Evolutionary conservation across 2,797 vertebrate genomes (phyloP).

Genomic region (Periparus ater): DNA sequence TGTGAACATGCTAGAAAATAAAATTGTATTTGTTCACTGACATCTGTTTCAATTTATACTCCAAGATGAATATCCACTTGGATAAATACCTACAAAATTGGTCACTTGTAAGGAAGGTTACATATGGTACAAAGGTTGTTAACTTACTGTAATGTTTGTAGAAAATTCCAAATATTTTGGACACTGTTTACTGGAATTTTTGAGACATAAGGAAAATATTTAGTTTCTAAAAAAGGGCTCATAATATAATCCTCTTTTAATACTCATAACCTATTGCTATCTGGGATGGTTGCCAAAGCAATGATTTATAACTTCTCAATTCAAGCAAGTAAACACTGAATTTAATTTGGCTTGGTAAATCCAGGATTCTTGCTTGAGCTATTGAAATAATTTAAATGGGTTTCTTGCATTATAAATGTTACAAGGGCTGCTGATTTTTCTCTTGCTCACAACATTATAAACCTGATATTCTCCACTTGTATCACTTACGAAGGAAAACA

Average conservation of each 20-base stretch:
- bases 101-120: not conserved
- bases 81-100: conserved; percentile 8
- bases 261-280: conserved; percentile 22
- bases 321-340: conserved; percentile 35
- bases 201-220: not conserved
- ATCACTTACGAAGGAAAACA: not conserved
- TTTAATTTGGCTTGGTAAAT: conserved; percentile 13
- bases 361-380: not conserved
- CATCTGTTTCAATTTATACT: conserved; percentile 51
- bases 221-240: not conserved
- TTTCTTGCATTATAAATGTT: not conserved
- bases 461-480: not conserved
- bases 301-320: conserved; percentile 39
- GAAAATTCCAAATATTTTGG: conserved; percentile 22
- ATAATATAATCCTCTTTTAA: conserved; percentile 50
- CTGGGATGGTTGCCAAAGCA: conserved; percentile 32
- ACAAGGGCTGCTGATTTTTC: not conserved
- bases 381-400: not conserved
- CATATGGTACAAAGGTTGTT: not conserved
- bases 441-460: not conserved
- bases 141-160: not conserved
- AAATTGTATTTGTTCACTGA: conserved; percentile 38
- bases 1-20: conserved; percentile 50
- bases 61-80: not conserved
- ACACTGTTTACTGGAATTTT: conserved; percentile 21